Evolutionary conservation across 2,888 invertebrate species (phyloP).

Genomic region (Euphydryas editha): DNA sequence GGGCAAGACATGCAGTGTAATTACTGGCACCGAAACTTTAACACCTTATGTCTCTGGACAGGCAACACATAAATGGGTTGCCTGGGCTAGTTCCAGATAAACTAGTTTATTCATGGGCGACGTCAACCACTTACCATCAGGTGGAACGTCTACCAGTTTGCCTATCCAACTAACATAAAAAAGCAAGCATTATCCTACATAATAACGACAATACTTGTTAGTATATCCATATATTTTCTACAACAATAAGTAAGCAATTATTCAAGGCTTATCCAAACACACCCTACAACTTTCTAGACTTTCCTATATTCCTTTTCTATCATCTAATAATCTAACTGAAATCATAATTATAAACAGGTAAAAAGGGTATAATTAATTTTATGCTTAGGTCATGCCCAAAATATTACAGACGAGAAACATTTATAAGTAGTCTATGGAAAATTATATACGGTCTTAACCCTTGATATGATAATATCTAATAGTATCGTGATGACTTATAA

Average conservation of each 20-base stretch:
- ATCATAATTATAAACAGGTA: not conserved
- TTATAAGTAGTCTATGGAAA: conserved; percentile 25
- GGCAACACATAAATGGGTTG: too few species aligned
- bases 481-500: conserved; percentile 19
- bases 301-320: not conserved
- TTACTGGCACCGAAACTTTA: too few species aligned
- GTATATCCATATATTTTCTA: too few species aligned
- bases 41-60: too few species aligned
- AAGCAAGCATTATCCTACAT: too few species aligned
- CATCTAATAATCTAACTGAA: not conserved
- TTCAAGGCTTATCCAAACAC: not conserved
- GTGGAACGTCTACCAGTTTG: too few species aligned
- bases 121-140: too few species aligned
- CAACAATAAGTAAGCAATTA: not conserved
- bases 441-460: conserved; percentile 30
- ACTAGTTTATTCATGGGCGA: too few species aligned
- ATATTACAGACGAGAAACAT: not conserved
- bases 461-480: conserved; percentile 21
- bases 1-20: too few species aligned
- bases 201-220: too few species aligned
- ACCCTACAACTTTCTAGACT: not conserved
- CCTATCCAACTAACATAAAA: too few species aligned
- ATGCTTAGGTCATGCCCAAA: not conserved
- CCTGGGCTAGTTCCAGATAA: too few species aligned
- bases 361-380: not conserved